phyloP scores from a whole-genome alignment of 2,888 invertebrate species.

The Formica aserva region DNA sequence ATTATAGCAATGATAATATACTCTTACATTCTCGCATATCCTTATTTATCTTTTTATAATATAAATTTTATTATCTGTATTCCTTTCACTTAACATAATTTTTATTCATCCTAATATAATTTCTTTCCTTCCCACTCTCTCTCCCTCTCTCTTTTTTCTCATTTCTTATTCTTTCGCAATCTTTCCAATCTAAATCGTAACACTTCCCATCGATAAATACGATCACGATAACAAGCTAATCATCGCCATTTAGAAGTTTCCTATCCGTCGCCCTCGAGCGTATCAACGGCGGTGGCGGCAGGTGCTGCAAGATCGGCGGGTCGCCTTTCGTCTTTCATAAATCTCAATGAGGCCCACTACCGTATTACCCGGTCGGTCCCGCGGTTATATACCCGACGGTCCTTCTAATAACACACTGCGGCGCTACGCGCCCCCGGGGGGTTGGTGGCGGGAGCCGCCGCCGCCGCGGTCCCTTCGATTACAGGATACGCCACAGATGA shows the following conservation, averaged over 20 bases:
- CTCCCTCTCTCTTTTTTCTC: background rate
- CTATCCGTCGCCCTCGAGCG: constrained; percentile 14
- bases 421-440: constrained; percentile 69
- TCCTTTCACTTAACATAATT: background rate
- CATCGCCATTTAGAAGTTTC: constrained; percentile 9
- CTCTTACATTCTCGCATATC: no score
- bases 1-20: background rate
- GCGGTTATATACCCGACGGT: constrained; percentile 58
- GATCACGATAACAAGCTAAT: constrained; percentile 38
- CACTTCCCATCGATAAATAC: background rate
- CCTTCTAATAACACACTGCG: constrained; percentile 74
- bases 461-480: constrained; percentile 70
- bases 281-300: constrained; percentile 55
- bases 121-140: no score
- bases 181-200: background rate
- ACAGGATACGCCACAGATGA: constrained; percentile 78
- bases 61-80: background rate
- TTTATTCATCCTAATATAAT: background rate
- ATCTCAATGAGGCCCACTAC: constrained; percentile 74
- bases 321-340: constrained; percentile 67
- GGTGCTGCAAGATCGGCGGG: constrained; percentile 60
- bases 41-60: background rate
- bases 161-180: background rate
- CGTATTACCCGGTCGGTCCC: constrained; percentile 71
- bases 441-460: constrained; percentile 54